phyloP scores from a whole-genome alignment of 2,888 invertebrate species.

The Herminia tarsipennalis region DNA sequence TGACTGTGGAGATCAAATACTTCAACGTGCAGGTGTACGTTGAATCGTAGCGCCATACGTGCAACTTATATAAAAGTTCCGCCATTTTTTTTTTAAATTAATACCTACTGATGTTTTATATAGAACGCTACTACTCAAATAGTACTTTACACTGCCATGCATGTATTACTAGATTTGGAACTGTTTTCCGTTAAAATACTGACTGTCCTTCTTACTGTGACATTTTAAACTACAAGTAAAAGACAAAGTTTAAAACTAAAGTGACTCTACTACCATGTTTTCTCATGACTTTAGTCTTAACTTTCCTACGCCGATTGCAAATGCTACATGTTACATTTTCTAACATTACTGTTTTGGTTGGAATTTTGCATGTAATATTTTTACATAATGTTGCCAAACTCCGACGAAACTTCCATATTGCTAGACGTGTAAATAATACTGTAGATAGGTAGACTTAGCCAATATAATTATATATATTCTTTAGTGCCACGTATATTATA shows the following conservation, averaged over 20 bases:
- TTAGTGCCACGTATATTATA: slow-evolving; percentile 59
- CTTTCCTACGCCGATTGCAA: slow-evolving; percentile 1
- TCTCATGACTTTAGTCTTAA: background rate
- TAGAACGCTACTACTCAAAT: slow-evolving; percentile 10
- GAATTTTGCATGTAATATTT: slow-evolving; percentile 26
- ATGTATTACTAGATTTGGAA: too few species aligned
- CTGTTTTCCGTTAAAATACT: too few species aligned
- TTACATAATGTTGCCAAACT: slow-evolving; percentile 66
- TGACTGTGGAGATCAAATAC: too few species aligned
- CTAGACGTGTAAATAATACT: slow-evolving; percentile 69
- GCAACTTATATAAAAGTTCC: too few species aligned
- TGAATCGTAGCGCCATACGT: too few species aligned
- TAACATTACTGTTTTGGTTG: slow-evolving; percentile 13
- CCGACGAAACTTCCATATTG: slow-evolving; percentile 53
- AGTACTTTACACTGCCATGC: slow-evolving; percentile 22
- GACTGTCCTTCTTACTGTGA: too few species aligned
- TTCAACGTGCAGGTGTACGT: too few species aligned
- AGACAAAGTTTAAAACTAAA: background rate
- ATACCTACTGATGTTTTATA: too few species aligned
- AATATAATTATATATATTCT: slow-evolving; percentile 51
- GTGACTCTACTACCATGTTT: background rate
- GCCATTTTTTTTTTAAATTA: too few species aligned
- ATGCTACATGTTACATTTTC: slow-evolving; percentile 19
- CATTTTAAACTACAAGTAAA: too few species aligned
- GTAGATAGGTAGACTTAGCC: slow-evolving; percentile 73